phyloP scores from a whole-genome alignment of 2,888 invertebrate genomes.

The Brachyptera risi region DNA sequence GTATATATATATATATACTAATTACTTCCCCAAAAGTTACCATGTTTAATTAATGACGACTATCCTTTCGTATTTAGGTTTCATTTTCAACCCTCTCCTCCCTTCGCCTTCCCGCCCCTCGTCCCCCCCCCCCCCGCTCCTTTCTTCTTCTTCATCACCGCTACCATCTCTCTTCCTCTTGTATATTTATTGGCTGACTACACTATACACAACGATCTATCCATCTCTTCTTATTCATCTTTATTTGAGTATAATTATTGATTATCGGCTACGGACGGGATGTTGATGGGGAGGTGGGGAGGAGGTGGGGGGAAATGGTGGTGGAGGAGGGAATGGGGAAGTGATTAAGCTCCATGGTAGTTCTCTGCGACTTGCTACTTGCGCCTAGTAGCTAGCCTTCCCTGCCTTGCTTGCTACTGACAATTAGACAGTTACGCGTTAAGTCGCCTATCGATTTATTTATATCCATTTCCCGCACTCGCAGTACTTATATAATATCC shows the following conservation, averaged over 20 bases:
- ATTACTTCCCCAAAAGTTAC: not conserved
- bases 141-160: slow-evolving; percentile 32
- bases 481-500: slow-evolving; percentile 19
- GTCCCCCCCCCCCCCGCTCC: slow-evolving; percentile 32
- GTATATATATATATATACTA: no score
- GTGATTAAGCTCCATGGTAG: slow-evolving; percentile 54
- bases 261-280: slow-evolving; percentile 33
- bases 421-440: slow-evolving; percentile 49
- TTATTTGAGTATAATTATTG: slow-evolving; percentile 35
- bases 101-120: slow-evolving; percentile 33
- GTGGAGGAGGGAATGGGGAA: slow-evolving; percentile 41
- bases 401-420: slow-evolving; percentile 41
- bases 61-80: slow-evolving; percentile 37
- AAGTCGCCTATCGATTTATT: slow-evolving; percentile 34
- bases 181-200: slow-evolving; percentile 13
- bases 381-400: no score
- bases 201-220: not conserved
- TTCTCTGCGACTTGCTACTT: not conserved
- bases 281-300: slow-evolving; percentile 38
- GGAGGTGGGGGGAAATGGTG: slow-evolving; percentile 36
- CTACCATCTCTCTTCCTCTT: slow-evolving; percentile 27
- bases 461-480: slow-evolving; percentile 23
- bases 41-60: slow-evolving; percentile 21
- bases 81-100: slow-evolving; percentile 41
- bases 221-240: slow-evolving; percentile 31